Evolutionary conservation across 1,140 invertebrate genomes (phyloP).

Genomic region (Tribolium madens): DNA sequence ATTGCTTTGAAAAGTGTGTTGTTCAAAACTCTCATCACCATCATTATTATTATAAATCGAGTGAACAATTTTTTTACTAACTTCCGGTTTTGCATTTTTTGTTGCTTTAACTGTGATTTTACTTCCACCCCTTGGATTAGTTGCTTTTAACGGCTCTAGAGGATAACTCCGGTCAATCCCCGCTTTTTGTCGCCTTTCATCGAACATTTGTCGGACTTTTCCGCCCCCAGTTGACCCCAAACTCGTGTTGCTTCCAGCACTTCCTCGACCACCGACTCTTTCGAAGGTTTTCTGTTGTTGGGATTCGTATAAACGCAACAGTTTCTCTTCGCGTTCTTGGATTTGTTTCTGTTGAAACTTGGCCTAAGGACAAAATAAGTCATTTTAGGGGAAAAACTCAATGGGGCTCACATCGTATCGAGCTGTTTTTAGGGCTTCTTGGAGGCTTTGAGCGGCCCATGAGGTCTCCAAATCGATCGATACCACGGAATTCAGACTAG

Average conservation of each 20-base stretch:
- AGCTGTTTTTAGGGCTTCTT: slow-evolving; percentile 58
- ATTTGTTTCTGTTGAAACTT: slow-evolving; percentile 80
- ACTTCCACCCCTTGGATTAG: slow-evolving; percentile 50
- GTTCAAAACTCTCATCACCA: slow-evolving; percentile 56
- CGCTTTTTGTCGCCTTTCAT: slow-evolving; percentile 76
- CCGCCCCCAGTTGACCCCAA: slow-evolving; percentile 55
- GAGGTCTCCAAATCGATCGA: slow-evolving; percentile 69
- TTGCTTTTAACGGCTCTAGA: slow-evolving; percentile 75
- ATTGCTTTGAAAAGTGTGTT: slow-evolving; percentile 52
- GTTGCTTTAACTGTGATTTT: slow-evolving; percentile 37
- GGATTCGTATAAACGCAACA: slow-evolving; percentile 77
- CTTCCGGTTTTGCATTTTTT: slow-evolving; percentile 57
- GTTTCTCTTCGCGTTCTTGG: slow-evolving; percentile 79
- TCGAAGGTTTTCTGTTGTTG: slow-evolving; percentile 78
- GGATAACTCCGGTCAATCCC: slow-evolving; percentile 87
- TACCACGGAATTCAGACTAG: slow-evolving; percentile 63
- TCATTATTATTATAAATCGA: slow-evolving; percentile 58
- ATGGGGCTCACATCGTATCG: slow-evolving; percentile 12
- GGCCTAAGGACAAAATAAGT: slow-evolving; percentile 68
- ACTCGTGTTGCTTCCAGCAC: slow-evolving; percentile 70
- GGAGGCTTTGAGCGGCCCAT: slow-evolving; percentile 68
- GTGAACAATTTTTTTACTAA: slow-evolving; percentile 53
- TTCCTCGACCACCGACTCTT: slow-evolving; percentile 72
- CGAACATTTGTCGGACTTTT: slow-evolving; percentile 83
- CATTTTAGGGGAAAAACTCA: too few species aligned